Base-by-base conservation (phyloP, 1,140 invertebrate species). In the Aphelenchoides besseyi region DNA sequence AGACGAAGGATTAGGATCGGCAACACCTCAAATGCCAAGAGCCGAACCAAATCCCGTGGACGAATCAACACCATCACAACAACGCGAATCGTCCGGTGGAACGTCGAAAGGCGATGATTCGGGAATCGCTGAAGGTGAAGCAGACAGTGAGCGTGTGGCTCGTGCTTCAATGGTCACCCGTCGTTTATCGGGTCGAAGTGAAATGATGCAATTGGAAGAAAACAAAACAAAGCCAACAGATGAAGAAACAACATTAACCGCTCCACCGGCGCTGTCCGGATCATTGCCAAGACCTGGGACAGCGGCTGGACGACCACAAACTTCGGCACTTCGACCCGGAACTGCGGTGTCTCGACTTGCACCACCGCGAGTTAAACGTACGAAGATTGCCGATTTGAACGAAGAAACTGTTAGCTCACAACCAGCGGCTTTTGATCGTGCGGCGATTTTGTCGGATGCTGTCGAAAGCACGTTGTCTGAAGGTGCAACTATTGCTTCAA, bases 101-200 rank as follows among this genome's bases (percentile, higher is more conserved):
- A 78, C 76, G 3, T 78, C 76, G 32, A 78, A 78, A 70, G 75
- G 78, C 16, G 76, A 80, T 33, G 76, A 78, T 37, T 74, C 68
- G 9, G 76, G 78, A n/a, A 78, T 78, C 33, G 76, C 76, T 3
- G 76, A 78, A 59, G 74, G 77, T 16, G 63, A 61, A 12, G 74
- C 76, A 9, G 75, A 69, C 29, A 79, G 76, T 55, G 75, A 77
- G 30, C 33, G 67, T 12, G 35, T 12, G 30, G 30, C 28, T 33
- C 63, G 32, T 32, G 0, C 36, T 23, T 53, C 63, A 37, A 35
- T 72, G 62, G 8, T 70, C 68, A 69, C n/a, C 9, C 9, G 29
- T 33, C 69, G 28, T 18, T 28, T n/a, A 41, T 16, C 28, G n/a
- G 32, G 12, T 23, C 41, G 26, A 3, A 35, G 12, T 55, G 12